Evolutionary conservation across 2,113 vertebrate species (phyloP).

Genomic region (Camelus bactrianus): DNA sequence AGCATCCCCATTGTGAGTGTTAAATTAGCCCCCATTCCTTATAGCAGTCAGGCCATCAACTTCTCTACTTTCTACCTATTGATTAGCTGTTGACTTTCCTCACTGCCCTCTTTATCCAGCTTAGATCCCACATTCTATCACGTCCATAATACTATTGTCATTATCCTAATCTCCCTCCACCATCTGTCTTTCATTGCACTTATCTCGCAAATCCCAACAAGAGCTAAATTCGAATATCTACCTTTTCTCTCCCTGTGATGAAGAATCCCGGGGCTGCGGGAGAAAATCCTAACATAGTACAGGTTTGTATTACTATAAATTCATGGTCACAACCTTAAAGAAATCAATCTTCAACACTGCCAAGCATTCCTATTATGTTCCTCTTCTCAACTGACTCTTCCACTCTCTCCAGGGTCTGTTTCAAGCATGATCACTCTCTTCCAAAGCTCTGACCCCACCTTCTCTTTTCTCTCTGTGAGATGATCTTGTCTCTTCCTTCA

Average conservation of each 20-base stretch:
- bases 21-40: background rate
- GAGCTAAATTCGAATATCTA: background rate
- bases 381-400: conserved; percentile 25
- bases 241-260: background rate
- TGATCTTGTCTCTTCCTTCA: background rate
- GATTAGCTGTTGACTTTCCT: background rate
- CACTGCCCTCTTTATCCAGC: background rate
- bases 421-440: conserved; percentile 13
- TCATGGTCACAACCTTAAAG: conserved; percentile 18
- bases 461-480: background rate
- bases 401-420: background rate
- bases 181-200: background rate
- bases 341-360: background rate
- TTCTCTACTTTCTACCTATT: conserved; percentile 26
- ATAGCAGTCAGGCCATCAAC: background rate
- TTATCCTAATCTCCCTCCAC: background rate
- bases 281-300: background rate
- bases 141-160: background rate
- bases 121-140: background rate
- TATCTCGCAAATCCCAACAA: conserved; percentile 24
- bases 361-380: background rate
- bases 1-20: background rate
- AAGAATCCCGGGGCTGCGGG: background rate
- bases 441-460: background rate
- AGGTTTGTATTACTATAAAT: conserved; percentile 7